Base-by-base conservation (phyloP, 2,797 vertebrate genomes). In the Tinamus major region DNA sequence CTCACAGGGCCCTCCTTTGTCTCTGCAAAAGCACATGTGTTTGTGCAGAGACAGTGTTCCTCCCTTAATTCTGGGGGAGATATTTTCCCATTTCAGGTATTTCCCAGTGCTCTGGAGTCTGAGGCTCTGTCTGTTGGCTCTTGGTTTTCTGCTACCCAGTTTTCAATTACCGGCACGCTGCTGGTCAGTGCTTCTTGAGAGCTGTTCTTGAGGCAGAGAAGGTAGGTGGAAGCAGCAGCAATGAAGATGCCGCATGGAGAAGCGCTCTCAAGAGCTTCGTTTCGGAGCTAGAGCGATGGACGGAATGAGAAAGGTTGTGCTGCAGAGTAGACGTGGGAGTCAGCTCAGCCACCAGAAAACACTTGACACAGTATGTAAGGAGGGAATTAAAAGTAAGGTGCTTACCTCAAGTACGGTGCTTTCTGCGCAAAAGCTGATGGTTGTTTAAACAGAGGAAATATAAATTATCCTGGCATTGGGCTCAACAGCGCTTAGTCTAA, bases 391-490 rank as follows among this genome's bases (percentile, higher is more conserved):
- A 95, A 89, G 72, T 76, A 79, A 59, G 4, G 3, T 68, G 56
- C 87, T 86, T 83, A n/a, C 46, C 62, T 90, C 53, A 46, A 92
- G 88, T 89, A 8, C 58, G 21, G 41, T 58, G 11, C 13, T 90
- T 82, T 13, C 33, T 79, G 33, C 63, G 42, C 29, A 58, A 79
- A 67, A 86, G 83, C 97, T 97, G 93, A 93, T 96, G 93, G 86
- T 96, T 98, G 97, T 98, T 98, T 98, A 97, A 98, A 98, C 96
- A 98, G 98, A 97, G 97, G 93, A 96, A 97, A 98, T 98, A 98
- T 97, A 98, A 97, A 98, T 98, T 97, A 98, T 96, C 97, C 97
- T 98, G 97, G 96, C 96, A 97, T 98, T 98, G 98, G 98, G 98
- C 97, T 98, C 98, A 98, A 96, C 96, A 98, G 97, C 97, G 98